A percentile compares a stretch with the other conserved stretches of the same genome.
phyloP scores from a whole-genome alignment of 2,113 vertebrate species.

The Anolis carolinensis region DNA sequence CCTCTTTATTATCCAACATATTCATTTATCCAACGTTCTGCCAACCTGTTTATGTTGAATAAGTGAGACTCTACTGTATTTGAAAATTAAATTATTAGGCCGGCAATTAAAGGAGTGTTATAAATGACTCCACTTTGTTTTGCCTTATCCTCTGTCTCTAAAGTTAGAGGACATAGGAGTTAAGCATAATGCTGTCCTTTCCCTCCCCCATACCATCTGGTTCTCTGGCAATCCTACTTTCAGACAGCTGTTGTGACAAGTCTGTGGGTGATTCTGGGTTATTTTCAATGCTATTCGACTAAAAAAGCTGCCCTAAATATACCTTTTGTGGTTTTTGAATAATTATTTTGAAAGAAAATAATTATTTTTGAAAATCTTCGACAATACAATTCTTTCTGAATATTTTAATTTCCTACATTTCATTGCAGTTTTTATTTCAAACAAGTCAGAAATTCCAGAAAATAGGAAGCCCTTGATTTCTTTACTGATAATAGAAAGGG shows the following conservation, averaged over 20 bases:
- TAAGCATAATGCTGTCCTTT: neutral
- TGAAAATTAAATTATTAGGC: neutral
- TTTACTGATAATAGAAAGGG: neutral
- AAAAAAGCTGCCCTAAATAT: neutral
- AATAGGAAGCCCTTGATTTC: neutral
- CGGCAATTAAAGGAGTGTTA: neutral
- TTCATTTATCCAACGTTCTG: too few relatives aligned
- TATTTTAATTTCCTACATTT: neutral
- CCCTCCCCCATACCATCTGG: neutral
- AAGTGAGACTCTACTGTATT: too few relatives aligned
- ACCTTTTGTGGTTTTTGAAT: neutral
- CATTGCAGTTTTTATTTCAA: neutral
- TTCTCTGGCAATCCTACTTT: constrained; percentile 17
- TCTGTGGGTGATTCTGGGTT: neutral
- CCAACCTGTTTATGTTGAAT: too few relatives aligned
- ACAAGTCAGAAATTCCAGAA: neutral
- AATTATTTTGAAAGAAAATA: neutral
- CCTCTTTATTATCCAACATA: too few relatives aligned
- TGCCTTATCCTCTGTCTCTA: neutral
- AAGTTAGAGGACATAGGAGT: neutral
- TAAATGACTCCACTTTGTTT: neutral
- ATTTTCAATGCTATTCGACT: neutral
- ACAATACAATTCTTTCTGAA: too few relatives aligned
- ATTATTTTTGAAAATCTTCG: too few relatives aligned
- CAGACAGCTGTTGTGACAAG: constrained; percentile 17